These are phyloP conservation scores for Acrossocheilus fasciatus DNA, from an alignment of 2,797 vertebrate genomes.

Conservation along the genomic window DNA sequence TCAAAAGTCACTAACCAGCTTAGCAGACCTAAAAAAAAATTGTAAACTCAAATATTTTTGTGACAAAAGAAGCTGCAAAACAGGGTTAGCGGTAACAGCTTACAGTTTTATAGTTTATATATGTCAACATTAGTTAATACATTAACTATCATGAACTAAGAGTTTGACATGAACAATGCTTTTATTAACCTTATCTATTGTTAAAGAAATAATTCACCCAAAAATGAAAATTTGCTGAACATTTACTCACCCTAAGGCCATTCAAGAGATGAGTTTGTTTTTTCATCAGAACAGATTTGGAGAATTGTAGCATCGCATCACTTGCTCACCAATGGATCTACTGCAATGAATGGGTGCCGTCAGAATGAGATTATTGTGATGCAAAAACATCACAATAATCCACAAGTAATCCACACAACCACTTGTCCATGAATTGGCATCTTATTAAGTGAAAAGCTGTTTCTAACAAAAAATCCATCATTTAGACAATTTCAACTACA, in stretches of 20 bases:
- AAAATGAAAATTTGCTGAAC: neutral
- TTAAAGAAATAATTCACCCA: neutral
- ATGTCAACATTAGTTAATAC: neutral
- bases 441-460: neutral
- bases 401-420: neutral
- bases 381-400: neutral
- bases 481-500: too few species aligned
- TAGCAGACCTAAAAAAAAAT: constrained; percentile 25
- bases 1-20: constrained; percentile 29
- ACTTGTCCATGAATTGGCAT: neutral
- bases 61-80: neutral
- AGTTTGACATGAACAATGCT: neutral
- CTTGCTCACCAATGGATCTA: neutral
- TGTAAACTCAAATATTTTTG: constrained; percentile 11
- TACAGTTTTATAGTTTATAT: neutral
- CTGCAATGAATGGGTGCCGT: neutral
- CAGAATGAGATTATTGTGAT: too few species aligned
- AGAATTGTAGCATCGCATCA: neutral
- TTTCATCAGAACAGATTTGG: neutral
- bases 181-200: neutral
- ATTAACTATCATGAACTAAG: neutral
- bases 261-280: neutral
- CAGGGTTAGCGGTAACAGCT: neutral
- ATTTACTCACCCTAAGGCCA: neutral
- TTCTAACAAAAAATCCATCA: too few species aligned